These are phyloP conservation scores for Eupithecia vulgata DNA, from an alignment of 2,888 invertebrate genomes.

Conservation along the genomic window DNA sequence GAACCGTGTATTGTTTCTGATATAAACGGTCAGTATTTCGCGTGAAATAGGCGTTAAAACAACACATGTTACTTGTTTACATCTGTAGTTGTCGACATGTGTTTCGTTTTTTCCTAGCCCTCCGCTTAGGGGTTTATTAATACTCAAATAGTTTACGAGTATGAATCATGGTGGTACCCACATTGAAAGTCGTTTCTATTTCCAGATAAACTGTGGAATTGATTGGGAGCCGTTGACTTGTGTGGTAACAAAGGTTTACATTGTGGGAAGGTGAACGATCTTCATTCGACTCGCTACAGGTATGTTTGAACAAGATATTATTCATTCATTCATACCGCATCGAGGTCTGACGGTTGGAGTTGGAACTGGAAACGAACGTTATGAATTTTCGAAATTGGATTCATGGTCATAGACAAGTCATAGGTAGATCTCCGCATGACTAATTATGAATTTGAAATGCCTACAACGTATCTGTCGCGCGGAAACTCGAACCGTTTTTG, in stretches of 20 bases:
- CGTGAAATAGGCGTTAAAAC: slow-evolving; percentile 39
- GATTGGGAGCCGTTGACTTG: slow-evolving; percentile 78
- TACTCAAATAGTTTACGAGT: slow-evolving; percentile 67
- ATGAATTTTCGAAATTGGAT: slow-evolving; percentile 54
- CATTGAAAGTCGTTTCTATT: slow-evolving; percentile 80
- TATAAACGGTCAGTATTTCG: slow-evolving; percentile 75
- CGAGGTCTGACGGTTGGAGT: slow-evolving; percentile 43
- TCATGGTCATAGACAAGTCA: slow-evolving; percentile 43
- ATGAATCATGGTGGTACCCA: slow-evolving; percentile 73
- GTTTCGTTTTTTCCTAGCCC: slow-evolving; percentile 68
- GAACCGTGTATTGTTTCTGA: slow-evolving; percentile 69
- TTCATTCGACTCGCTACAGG: slow-evolving; percentile 74
- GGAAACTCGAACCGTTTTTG: slow-evolving; percentile 70
- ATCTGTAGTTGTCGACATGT: slow-evolving; percentile 71
- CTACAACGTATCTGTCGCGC: slow-evolving; percentile 64
- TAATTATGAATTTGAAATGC: slow-evolving; percentile 69
- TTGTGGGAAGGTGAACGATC: slow-evolving; percentile 80
- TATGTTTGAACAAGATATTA: slow-evolving; percentile 69
- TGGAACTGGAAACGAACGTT: slow-evolving; percentile 39
- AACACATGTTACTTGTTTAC: slow-evolving; percentile 75
- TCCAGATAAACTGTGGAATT: slow-evolving; percentile 81
- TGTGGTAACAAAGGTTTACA: slow-evolving; percentile 79
- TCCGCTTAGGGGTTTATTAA: slow-evolving; percentile 68
- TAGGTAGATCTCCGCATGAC: slow-evolving; percentile 64
- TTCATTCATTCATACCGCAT: slow-evolving; percentile 47